Evolutionary conservation across 1,140 invertebrate species (phyloP).

Genomic region (Orussus abietinus): DNA sequence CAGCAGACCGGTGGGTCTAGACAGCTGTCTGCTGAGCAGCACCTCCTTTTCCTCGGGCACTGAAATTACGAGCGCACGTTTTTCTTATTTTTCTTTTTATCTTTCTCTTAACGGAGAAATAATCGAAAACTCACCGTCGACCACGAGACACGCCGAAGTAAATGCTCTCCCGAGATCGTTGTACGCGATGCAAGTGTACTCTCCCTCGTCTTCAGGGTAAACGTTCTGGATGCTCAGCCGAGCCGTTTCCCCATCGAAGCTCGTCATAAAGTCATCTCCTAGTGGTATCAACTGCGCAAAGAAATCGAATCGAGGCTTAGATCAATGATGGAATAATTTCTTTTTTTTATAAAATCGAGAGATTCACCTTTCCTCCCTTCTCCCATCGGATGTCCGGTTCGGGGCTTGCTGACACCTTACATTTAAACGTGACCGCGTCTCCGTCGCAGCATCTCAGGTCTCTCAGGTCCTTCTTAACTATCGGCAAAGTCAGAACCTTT

Average conservation of each 20-base stretch:
- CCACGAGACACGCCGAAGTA: constrained; percentile 74
- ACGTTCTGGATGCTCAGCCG: constrained; percentile 70
- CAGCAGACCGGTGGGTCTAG: constrained; percentile 61
- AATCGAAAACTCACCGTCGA: constrained; percentile 70
- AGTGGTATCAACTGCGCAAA: constrained; percentile 62
- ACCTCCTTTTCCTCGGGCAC: constrained; percentile 79
- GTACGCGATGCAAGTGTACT: constrained; percentile 78
- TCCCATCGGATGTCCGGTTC: constrained; percentile 71
- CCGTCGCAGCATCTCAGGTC: constrained; percentile 79
- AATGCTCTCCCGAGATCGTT: constrained; percentile 76
- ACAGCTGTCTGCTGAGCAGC: constrained; percentile 64
- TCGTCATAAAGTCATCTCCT: constrained; percentile 64
- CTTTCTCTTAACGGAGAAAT: not conserved
- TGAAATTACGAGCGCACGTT: constrained; percentile 34
- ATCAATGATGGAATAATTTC: not conserved
- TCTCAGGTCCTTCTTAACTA: constrained; percentile 64
- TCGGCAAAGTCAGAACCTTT: constrained; percentile 70
- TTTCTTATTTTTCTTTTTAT: not conserved
- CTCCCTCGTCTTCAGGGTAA: constrained; percentile 84
- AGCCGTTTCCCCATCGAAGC: constrained; percentile 66
- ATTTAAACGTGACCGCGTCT: constrained; percentile 74
- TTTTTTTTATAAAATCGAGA: constrained; percentile 3
- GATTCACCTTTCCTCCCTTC: constrained; percentile 68
- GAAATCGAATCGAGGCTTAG: constrained; percentile 11
- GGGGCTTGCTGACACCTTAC: constrained; percentile 65